A percentile compares a stretch with the other conserved stretches of the same genome.
phyloP scores from a whole-genome alignment of 2,113 vertebrate genomes.

The Nicator chloris region DNA sequence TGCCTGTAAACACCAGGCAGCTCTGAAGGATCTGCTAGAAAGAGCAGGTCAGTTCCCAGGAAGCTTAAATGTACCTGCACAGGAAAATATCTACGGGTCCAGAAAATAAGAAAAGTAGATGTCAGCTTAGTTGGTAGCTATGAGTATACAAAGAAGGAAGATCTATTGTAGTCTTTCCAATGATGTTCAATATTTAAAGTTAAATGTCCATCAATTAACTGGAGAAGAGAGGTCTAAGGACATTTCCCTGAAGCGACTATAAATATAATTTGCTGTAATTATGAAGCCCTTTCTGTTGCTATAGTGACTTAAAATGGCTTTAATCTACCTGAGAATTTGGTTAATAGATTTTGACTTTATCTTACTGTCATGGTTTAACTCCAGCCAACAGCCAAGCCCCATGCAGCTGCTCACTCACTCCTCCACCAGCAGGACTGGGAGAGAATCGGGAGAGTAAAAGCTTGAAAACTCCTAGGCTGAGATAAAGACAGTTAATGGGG shows the following conservation, averaged over 20 bases:
- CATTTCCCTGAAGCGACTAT: neutral
- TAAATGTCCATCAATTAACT: neutral
- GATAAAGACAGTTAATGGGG: neutral
- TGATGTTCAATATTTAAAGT: neutral
- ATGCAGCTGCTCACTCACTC: neutral
- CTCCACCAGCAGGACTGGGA: neutral
- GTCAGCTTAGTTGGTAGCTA: neutral
- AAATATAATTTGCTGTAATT: slow-evolving; percentile 13
- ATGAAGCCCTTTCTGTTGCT: neutral
- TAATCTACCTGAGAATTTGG: neutral
- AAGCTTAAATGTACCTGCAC: neutral
- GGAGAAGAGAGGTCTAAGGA: neutral
- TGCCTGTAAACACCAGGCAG: neutral
- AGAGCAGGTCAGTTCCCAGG: neutral
- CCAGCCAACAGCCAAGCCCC: neutral
- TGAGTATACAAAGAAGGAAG: neutral
- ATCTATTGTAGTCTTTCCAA: neutral
- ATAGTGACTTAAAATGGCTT: neutral
- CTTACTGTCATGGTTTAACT: neutral
- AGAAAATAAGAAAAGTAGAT: neutral
- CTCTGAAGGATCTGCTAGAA: neutral
- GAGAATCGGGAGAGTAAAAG: neutral
- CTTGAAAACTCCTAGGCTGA: neutral
- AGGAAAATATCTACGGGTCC: neutral
- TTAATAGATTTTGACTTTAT: neutral